These are phyloP conservation scores for Taenioides sp. DNA, from an alignment of 2,797 vertebrate species.

Conservation along the genomic window DNA sequence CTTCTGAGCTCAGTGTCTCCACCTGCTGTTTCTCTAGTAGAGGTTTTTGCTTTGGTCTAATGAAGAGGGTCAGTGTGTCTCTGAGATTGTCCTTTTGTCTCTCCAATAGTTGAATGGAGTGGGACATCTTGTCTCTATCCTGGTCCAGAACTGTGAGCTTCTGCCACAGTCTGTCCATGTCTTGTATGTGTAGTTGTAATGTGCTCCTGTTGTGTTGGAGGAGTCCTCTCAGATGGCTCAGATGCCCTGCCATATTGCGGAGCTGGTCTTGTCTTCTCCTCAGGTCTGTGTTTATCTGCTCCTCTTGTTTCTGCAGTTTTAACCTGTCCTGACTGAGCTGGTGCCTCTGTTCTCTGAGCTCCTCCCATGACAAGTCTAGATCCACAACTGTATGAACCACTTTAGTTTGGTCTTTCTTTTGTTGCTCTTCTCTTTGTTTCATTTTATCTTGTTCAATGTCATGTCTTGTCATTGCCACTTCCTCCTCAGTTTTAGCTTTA, in stretches of 20 bases:
- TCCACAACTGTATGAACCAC: neutral
- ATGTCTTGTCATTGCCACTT: neutral
- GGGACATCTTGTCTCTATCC: slow-evolving; percentile 1
- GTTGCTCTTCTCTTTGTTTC: neutral
- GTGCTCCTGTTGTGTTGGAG: slow-evolving; percentile 8
- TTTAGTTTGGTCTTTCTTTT: neutral
- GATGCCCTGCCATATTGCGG: neutral
- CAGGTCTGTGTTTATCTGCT: slow-evolving; percentile 5
- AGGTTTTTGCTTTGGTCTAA: neutral
- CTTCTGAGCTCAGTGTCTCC: slow-evolving; percentile 2
- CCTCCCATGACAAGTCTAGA: neutral
- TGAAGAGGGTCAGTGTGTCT: neutral
- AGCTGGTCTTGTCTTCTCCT: slow-evolving; percentile 10
- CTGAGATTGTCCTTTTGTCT: neutral
- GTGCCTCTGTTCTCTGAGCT: slow-evolving; percentile 1
- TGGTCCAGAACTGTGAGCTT: neutral
- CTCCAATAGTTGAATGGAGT: neutral
- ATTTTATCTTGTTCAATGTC: neutral
- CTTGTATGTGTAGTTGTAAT: neutral
- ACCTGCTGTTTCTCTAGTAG: neutral
- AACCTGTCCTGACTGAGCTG: neutral
- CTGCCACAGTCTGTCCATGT: slow-evolving; percentile 5
- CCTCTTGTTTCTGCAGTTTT: neutral
- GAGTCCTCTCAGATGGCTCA: neutral
- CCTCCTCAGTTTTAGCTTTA: neutral